Percentiles rank a stretch among this genome's conserved stretches.
phyloP scores from a whole-genome alignment of 1,140 invertebrate genomes.

The Alviniconcha marisindica region DNA sequence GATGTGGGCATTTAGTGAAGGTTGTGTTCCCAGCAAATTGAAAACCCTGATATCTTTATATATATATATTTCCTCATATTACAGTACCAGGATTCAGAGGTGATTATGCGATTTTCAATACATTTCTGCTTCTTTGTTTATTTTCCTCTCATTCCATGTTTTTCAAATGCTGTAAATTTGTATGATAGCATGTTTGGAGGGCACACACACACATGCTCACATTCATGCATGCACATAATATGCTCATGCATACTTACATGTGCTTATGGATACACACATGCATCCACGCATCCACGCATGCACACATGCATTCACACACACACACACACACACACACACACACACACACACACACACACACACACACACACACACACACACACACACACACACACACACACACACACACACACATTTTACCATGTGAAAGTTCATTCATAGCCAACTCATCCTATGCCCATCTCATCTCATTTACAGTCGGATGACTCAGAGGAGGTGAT shows the following conservation, averaged over 20 bases:
- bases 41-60: too few species aligned
- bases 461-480: too few species aligned
- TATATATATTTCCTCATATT: not conserved
- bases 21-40: too few species aligned
- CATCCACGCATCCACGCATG: not conserved
- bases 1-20: too few species aligned
- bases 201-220: not conserved
- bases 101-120: conserved; percentile 7
- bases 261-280: too few species aligned
- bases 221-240: not conserved
- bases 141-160: not conserved
- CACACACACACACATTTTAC: not conserved
- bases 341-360: not conserved
- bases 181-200: too few species aligned
- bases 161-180: not conserved
- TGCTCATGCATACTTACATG: too few species aligned
- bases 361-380: not conserved
- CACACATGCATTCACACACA: not conserved
- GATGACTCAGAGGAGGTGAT: too few species aligned
- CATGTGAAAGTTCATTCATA: not conserved
- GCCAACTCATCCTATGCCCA: too few species aligned
- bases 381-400: not conserved
- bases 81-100: conserved; percentile 7
- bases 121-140: not conserved
- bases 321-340: not conserved